Evolutionary conservation across 2,113 vertebrate species (phyloP).

Genomic region (Ancistrus triradiatus): DNA sequence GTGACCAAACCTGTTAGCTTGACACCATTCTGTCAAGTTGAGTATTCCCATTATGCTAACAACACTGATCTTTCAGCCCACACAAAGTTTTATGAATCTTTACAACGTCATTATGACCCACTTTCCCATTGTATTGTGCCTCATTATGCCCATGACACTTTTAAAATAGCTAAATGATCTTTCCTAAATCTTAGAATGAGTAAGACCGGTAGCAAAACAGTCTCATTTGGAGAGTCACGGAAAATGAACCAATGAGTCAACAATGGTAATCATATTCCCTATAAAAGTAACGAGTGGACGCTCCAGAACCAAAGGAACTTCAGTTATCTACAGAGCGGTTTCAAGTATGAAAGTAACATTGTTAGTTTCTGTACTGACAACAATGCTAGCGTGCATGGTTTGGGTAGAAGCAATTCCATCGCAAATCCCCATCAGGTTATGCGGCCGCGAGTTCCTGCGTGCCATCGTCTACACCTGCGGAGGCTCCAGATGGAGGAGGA

Average conservation of each 20-base stretch:
- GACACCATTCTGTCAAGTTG: constrained; percentile 10
- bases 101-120: constrained; percentile 55
- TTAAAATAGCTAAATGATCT: constrained; percentile 18
- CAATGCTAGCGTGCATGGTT: constrained; percentile 53
- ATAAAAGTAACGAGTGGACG: too few relatives aligned
- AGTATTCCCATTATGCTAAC: constrained; percentile 23
- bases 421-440: constrained; percentile 65
- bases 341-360: constrained; percentile 51
- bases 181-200: not conserved
- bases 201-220: constrained; percentile 6
- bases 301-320: not conserved
- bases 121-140: constrained; percentile 50
- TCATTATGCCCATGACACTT: constrained; percentile 46
- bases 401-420: constrained; percentile 19
- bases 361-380: constrained; percentile 16
- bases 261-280: not conserved
- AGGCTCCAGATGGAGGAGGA: constrained; percentile 78
- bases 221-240: constrained; percentile 32
- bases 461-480: constrained; percentile 82
- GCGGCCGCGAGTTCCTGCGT: constrained; percentile 73
- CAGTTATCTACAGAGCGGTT: too few relatives aligned
- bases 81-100: constrained; percentile 42
- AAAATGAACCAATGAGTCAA: constrained; percentile 20
- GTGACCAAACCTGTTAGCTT: constrained; percentile 24
- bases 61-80: constrained; percentile 7